Base-by-base conservation (phyloP, 2,888 invertebrate species). In the Athalia cordata region DNA sequence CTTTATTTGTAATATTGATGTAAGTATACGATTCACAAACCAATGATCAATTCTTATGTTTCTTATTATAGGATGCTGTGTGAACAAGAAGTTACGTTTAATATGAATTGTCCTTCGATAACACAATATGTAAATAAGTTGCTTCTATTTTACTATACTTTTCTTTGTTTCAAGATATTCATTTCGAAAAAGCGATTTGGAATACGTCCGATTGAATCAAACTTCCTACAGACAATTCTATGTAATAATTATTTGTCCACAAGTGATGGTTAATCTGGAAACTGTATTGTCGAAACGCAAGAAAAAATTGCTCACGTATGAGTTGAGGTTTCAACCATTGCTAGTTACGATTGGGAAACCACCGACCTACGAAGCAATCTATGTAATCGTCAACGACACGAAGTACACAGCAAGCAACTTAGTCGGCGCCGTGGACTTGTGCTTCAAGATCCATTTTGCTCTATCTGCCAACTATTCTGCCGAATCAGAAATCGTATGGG, bases 391-490 rank as follows among this genome's bases (percentile, higher is more conserved):
- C 45, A n/a, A 77, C 8, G 49, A 52, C 5, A 45, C 72, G 9
- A 79, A 55, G 15, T 80, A 77, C 52, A 49, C 74, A 47, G 66
- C 77, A 62, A 9, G n/a, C 8, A 8, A 65, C 67, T 57, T 80
- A 61, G 29, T 43, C n/a, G 64, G 7, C 4, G 80, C 80, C 11
- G 75, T 80, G 3, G 65, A 15, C 45, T 74, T 77, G 15, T 80
- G 80, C 67, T 80, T 80, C 57, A 49, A 80, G 50, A 13, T 77
- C 1, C 78, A 79, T 57, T 80, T 75, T 50, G 66, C 78, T 50
- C 59, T 80, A 52, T 79, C 79, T 70, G 80, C 80, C 5, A 62
- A 61, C 4, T 80, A 79, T 52, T 78, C 80, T n/a, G 29, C 66
- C 9, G 8, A 77, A 47, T 29, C 75, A 4, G 76, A 79, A 77